Evolutionary conservation across 2,888 invertebrate species (phyloP).

Genomic region (Hirtodrosophila trivittata): DNA sequence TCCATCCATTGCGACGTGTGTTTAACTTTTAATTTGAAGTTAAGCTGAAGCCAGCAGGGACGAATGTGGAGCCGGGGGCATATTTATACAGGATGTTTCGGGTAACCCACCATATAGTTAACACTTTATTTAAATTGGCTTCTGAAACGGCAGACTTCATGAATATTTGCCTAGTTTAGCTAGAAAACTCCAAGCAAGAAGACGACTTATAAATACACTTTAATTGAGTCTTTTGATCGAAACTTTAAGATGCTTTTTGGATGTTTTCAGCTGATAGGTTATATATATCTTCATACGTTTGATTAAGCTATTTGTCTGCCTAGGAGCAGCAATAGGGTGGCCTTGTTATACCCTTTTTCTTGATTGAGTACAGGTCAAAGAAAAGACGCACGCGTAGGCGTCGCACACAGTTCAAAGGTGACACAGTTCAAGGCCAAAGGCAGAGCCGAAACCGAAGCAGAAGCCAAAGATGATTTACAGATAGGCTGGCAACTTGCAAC

Average conservation of each 20-base stretch:
- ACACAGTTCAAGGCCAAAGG: conserved; percentile 53
- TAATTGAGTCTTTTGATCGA: too few species aligned
- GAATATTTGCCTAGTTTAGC: not conserved
- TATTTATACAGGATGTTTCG: conserved; percentile 12
- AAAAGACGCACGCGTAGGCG: not conserved
- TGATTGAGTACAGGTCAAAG: not conserved
- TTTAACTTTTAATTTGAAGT: conserved; percentile 64
- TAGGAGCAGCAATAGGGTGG: too few species aligned
- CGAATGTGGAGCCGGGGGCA: not conserved
- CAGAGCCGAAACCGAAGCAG: conserved; percentile 41
- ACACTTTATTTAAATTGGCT: conserved; percentile 34
- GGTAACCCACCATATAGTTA: conserved; percentile 11
- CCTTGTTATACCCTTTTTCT: not conserved
- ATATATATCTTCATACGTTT: too few species aligned
- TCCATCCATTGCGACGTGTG: not conserved
- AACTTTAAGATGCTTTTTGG: not conserved
- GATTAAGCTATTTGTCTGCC: too few species aligned
- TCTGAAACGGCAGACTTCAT: conserved; percentile 10
- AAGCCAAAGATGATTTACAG: not conserved
- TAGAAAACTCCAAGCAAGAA: too few species aligned
- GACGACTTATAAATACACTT: too few species aligned
- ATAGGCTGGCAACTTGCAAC: conserved; percentile 12
- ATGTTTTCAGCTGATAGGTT: too few species aligned
- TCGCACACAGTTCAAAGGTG: conserved; percentile 59
- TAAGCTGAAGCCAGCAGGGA: conserved; percentile 23